A percentile compares a stretch with the other conserved stretches of the same genome.
Evolutionary conservation across 1,140 invertebrate species (phyloP).

Genomic region (Eurosta solidaginis): DNA sequence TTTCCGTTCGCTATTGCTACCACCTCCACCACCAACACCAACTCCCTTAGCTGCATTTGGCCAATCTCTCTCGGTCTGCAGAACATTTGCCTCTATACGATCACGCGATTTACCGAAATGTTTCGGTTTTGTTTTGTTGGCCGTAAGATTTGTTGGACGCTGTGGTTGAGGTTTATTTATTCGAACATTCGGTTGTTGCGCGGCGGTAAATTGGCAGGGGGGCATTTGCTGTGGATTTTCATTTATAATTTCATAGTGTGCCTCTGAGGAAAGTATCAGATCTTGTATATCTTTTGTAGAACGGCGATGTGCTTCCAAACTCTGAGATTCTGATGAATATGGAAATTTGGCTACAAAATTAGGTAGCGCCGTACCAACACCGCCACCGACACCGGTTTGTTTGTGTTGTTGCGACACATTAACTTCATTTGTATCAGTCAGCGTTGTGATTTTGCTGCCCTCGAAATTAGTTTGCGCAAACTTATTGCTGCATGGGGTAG

Average conservation of each 20-base stretch:
- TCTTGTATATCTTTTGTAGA: conserved; percentile 58
- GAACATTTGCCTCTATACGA: neutral
- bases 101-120: neutral
- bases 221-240: conserved; percentile 19
- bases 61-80: neutral
- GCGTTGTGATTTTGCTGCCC: neutral
- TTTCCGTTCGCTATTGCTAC: conserved; percentile 31
- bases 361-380: conserved; percentile 36
- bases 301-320: conserved; percentile 55
- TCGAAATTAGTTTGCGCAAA: conserved; percentile 29
- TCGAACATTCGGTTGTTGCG: neutral
- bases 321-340: conserved; percentile 55
- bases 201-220: neutral
- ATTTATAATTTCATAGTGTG: conserved; percentile 67
- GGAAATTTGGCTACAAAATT: conserved; percentile 55
- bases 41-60: neutral
- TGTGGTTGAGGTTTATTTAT: conserved; percentile 29
- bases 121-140: conserved; percentile 26
- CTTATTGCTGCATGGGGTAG: conserved; percentile 50
- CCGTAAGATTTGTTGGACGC: conserved; percentile 11
- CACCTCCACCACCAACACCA: conserved; percentile 21
- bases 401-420: conserved; percentile 18
- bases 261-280: conserved; percentile 63
- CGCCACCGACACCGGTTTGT: neutral
- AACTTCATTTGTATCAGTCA: neutral